Evolutionary conservation across 2,113 vertebrate species (phyloP), one percentile per base, ranked within the genome.

Genomic region (Pleuronectes platessa): DNA sequence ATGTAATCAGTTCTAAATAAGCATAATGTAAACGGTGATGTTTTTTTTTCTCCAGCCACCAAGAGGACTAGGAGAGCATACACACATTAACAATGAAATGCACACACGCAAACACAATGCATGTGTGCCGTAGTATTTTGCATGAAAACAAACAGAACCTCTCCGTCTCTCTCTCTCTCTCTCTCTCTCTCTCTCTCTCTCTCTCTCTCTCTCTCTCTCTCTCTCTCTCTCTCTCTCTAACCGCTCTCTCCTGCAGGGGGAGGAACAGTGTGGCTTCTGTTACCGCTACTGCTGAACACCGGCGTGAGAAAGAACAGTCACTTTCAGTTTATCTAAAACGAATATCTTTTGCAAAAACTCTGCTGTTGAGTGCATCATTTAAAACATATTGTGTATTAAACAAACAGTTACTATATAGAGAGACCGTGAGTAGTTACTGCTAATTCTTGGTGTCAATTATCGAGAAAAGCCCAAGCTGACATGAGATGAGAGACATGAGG

Each of bases 1-100:
- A 85, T 64, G n/a, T 81, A 84, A 86, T 89, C 78, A 69, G 68
- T 75, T 86, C 51, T 66, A 65, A 84, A 84, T 65, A 86, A 76
- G 65, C 70, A 59, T 35, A 66, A 23, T 51, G 20, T 64, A 70
- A 75, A 74, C 20, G 18, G 20, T 72, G 53, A 49, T 76, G 55
- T 23, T 40, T 26, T 47, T 51, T 51, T 70, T 61, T 67, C 26
- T 62, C 23, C 68, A 12, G 21, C 20, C 58, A 40, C 53, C 24
- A 18, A 47, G 26, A 70, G 10, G 37, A 17, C 55, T 42, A 21
- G 1, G 31, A 63, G 35, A 72, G 58, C 14, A 21, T 5, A 71
- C 42, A 63, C 63, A 69, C 14, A 53, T 56, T 61, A 24, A 71
- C 61, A 76, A 56, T 55, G 56, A 55, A 42, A 61, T 23, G 26